Base-by-base conservation (phyloP, 2,113 vertebrate genomes). In the Neodontobutis hainanensis region DNA sequence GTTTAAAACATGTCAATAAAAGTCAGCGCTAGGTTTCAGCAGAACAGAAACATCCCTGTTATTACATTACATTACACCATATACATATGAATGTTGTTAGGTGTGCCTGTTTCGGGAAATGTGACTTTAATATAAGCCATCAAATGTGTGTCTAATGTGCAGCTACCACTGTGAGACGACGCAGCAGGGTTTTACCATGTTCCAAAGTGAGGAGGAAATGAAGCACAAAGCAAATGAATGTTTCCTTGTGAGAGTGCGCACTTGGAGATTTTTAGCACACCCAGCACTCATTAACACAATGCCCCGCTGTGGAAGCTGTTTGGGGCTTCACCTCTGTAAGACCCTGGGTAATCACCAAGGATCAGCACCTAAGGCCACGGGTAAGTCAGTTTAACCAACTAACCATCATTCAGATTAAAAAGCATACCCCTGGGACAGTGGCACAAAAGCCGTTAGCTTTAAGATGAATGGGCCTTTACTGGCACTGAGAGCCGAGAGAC, bases 391-490 rank as follows among this genome's bases (percentile, higher is more conserved):
- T 45, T 57, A 67, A 73, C 70, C 43, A 61, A 55, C 44, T 63
- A 53, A 61, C 40, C 60, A 11, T 62, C 49, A 2, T 61, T 53
- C 40, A 61, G 43, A 8, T 1, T 82, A 46, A 56, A 51, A n/a
- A 2, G 43, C 50, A 45, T 46, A 58, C 81, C 77, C 68, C 61
- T 46, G 81, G 81, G 82, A 69, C 74, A 47, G 0, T 5, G 42
- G 76, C 78, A 75, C 73, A 83, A 83, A 47, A 62, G 79, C 86
- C 81, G 78, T 78, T 81, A 68, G 73, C 81, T 67, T 75, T 79
- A 77, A 65, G 81, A 83, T 73, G 60, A 86, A 87, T 87, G 75
- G 74, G 61, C 64, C 78, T 82, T 89, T 88, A 90, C 82, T 86
- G 73, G 78, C 73, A 81, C 14, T 40, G 68, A 84, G 57, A 6